Percentiles rank a stretch among this genome's conserved stretches.
These are phyloP conservation scores for Hirtodrosophila confusa DNA, from an alignment of 2,888 invertebrate genomes.

Conservation along the genomic window DNA sequence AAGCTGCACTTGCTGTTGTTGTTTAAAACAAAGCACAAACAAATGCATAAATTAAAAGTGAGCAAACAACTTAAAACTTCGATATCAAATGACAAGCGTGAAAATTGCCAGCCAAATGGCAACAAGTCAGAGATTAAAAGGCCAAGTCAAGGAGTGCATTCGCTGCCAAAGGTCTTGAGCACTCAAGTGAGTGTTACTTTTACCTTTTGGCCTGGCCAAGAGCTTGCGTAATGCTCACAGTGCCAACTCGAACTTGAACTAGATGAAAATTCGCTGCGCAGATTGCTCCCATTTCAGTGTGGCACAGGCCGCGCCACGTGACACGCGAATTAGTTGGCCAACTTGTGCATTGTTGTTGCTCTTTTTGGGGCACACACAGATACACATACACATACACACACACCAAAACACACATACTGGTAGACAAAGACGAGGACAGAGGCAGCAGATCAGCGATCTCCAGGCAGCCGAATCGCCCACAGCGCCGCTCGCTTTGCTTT, in stretches of 20 bases:
- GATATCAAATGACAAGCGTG: constrained; percentile 74
- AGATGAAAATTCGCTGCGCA: constrained; percentile 66
- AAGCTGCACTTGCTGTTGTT: constrained; percentile 43
- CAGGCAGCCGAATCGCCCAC: constrained; percentile 70
- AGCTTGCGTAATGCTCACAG: constrained; percentile 47
- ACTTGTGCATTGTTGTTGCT: constrained; percentile 37
- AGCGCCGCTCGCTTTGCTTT: constrained; percentile 61
- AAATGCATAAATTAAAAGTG: constrained; percentile 65
- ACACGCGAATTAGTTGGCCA: constrained; percentile 69
- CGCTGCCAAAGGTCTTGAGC: constrained; percentile 19
- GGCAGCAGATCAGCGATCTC: constrained; percentile 45
- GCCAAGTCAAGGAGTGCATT: constrained; percentile 41
- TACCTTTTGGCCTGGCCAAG: constrained; percentile 51
- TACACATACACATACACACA: constrained; percentile 1
- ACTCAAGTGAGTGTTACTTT: constrained; percentile 43
- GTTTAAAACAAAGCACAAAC: constrained; percentile 47
- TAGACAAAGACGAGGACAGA: constrained; percentile 38
- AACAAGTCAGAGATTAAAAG: constrained; percentile 59
- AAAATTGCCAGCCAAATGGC: constrained; percentile 48
- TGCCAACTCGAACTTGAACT: constrained; percentile 73
- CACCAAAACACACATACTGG: constrained; percentile 11
- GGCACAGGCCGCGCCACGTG: constrained; percentile 67
- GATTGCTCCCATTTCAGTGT: constrained; percentile 66
- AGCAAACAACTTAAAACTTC: constrained; percentile 35
- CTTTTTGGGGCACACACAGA: constrained; percentile 58